Conservation (phyloP, 2,797 vertebrate species). For the Acrossocheilus fasciatus region DNA sequence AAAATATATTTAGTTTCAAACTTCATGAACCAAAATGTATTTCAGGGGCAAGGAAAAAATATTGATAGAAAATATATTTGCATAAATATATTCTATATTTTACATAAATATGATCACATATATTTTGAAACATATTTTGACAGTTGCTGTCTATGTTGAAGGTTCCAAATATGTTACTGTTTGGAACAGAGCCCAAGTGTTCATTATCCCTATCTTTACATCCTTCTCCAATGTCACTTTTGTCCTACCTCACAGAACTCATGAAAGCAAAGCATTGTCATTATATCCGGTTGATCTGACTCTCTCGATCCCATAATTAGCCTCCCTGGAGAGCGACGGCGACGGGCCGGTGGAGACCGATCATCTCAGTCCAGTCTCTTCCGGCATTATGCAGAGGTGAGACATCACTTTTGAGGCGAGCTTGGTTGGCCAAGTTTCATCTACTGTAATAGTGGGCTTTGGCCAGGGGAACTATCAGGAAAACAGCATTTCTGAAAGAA, state of each 20-base stretch:
- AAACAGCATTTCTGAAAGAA: neutral
- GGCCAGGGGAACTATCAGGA: neutral
- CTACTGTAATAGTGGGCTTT: neutral
- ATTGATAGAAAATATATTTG: too few species aligned
- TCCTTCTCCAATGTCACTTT: neutral
- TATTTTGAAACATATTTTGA: neutral
- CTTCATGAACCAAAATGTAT: neutral
- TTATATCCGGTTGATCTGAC: neutral
- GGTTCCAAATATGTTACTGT: neutral
- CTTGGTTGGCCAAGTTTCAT: neutral
- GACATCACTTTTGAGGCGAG: neutral
- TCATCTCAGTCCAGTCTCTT: neutral
- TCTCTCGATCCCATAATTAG: constrained; percentile 34
- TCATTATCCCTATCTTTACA: neutral
- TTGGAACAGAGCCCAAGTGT: neutral
- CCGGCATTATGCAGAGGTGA: neutral
- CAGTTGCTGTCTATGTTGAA: neutral
- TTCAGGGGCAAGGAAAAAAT: neutral
- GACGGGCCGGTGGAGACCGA: neutral
- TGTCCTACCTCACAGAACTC: neutral
- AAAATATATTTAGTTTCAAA: neutral
- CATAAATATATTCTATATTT: neutral
- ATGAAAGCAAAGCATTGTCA: neutral
- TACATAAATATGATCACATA: neutral
- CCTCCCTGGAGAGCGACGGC: neutral